Base-by-base conservation (phyloP, 2,113 vertebrate genomes). In the Aleadryas rufinucha region DNA sequence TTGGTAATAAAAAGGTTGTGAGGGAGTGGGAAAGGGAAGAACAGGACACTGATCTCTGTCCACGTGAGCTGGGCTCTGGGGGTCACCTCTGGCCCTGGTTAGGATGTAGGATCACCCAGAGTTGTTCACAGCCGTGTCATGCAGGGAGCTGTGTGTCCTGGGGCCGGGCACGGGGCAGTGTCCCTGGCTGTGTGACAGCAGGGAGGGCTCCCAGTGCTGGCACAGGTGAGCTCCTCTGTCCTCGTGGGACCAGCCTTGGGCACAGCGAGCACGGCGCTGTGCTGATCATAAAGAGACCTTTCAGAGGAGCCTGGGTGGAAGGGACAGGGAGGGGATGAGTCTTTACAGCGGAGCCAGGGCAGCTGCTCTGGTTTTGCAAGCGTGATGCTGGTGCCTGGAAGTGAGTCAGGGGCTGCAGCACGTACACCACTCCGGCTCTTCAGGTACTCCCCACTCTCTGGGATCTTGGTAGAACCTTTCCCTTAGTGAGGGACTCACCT, bases 1-100 rank as follows among this genome's bases (percentile, higher is more conserved):
- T 85, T 80, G 70, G 71, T 87, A 91, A 93, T 86, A 52, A 80
- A 64, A 84, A 74, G 27, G 50, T 59, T 85, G 24, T 68, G 68
- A 91, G 61, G 68, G 78, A 75, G 70, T 41, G 57, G 87, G 83
- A 90, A 75, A n/a, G 49, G 31, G 68, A 81, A 65, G 84, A 86
- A 31, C 8, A 66, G 70, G 90, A 68, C 14, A 0, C 10, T 47
- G 52, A 68, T 81, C 42, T 85, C 41, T 9, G 8, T 82, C 41
- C 84, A 23, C 0, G 0, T 87, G 91, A 85, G 4, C 49, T 72
- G 81, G 78, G 42, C 93, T 90, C 78, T 93, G 37, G 84, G 84
- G 57, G 52, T 69, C 37, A 42, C 66, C 59, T 79, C 35, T 84
- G 72, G 78, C 33, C 45, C 63, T 0, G 0, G 45, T 42, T 70